Evolutionary conservation across 2,888 invertebrate species (phyloP).

Genomic region (Willowsia nigromaculata): DNA sequence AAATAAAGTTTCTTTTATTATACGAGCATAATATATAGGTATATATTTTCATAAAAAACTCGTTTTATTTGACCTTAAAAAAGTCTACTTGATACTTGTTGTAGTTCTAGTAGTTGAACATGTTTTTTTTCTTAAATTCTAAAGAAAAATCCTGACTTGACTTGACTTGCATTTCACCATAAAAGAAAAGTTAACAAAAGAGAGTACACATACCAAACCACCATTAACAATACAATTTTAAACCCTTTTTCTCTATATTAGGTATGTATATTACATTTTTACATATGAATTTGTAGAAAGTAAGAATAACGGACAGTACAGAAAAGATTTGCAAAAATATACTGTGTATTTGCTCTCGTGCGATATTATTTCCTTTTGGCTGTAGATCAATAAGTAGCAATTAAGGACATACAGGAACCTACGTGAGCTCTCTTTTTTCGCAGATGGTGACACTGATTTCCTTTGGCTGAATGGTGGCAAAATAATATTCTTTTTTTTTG

Average conservation of each 20-base stretch:
- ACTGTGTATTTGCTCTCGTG: neutral
- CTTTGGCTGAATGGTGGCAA: neutral
- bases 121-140: conserved; percentile 24
- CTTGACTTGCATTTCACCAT: conserved; percentile 38
- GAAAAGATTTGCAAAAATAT: too few relatives aligned
- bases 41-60: conserved; percentile 26
- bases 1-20: too few relatives aligned
- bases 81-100: conserved; percentile 12
- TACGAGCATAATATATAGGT: too few relatives aligned
- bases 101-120: conserved; percentile 38
- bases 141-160: neutral
- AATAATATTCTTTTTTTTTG: too few relatives aligned
- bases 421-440: conserved; percentile 9
- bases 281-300: too few relatives aligned
- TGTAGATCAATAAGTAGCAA: neutral
- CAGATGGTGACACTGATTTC: conserved; percentile 47
- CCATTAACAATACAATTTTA: conserved; percentile 7
- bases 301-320: too few relatives aligned
- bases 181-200: conserved; percentile 12
- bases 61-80: conserved; percentile 70
- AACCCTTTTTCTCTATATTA: too few relatives aligned
- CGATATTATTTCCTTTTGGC: neutral
- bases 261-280: too few relatives aligned
- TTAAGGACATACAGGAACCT: conserved; percentile 51
- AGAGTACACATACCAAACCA: neutral